Conservation (phyloP, 2,888 invertebrate species). For the Drosophila engyochracea region DNA sequence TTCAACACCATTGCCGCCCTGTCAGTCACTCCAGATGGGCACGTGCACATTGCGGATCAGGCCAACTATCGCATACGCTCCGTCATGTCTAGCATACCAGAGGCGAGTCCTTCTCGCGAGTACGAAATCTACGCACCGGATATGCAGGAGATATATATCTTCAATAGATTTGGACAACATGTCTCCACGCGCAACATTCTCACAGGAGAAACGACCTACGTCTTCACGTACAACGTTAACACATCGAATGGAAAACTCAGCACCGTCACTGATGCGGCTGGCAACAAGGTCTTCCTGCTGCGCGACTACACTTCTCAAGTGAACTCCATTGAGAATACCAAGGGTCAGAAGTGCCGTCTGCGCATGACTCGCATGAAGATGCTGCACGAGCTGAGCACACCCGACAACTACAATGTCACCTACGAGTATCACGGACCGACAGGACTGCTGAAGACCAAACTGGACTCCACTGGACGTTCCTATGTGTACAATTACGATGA, state of each 20-base stretch:
- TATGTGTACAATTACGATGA: conserved; percentile 98
- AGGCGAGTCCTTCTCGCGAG: conserved; percentile 92
- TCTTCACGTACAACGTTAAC: conserved; percentile 98
- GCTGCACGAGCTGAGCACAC: conserved; percentile 95
- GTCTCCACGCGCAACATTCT: conserved; percentile 96
- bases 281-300: conserved; percentile 93
- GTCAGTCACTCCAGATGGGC: conserved; percentile 96
- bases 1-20: conserved; percentile 97
- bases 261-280: conserved; percentile 96
- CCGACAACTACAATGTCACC: conserved; percentile 96
- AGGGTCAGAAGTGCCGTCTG: conserved; percentile 95
- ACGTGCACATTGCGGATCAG: conserved; percentile 98
- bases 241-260: conserved; percentile 98
- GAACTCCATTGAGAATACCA: conserved; percentile 97
- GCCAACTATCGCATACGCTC: conserved; percentile 95
- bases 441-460: conserved; percentile 94
- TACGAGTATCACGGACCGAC: conserved; percentile 97
- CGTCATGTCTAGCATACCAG: conserved; percentile 95
- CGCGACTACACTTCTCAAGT: conserved; percentile 95
- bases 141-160: conserved; percentile 97
- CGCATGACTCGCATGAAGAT: conserved; percentile 97
- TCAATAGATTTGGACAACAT: conserved; percentile 98
- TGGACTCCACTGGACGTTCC: conserved; percentile 95
- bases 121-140: conserved; percentile 98
- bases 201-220: conserved; percentile 96